Conservation (phyloP, 2,113 vertebrate genomes). For the Grammomys surdaster region DNA sequence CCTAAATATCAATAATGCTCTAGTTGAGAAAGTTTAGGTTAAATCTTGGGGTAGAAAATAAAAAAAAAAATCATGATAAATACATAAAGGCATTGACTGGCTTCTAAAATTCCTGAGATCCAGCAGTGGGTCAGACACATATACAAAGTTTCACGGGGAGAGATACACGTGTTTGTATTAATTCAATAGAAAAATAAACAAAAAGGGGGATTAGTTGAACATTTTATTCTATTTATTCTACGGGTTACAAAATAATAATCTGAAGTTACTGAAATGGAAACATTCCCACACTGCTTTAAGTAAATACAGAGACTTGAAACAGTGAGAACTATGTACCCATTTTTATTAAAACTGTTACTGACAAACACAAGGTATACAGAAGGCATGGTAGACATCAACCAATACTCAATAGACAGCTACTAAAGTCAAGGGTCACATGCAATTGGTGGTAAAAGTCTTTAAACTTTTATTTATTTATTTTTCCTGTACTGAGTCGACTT, state of each 20-base stretch:
- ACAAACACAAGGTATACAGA: neutral
- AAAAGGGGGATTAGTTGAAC: neutral
- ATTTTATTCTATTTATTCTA: slow-evolving; percentile 1
- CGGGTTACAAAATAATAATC: slow-evolving; percentile 36
- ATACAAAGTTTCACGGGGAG: neutral
- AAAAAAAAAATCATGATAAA: neutral
- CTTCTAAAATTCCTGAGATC: neutral
- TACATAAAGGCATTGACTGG: neutral
- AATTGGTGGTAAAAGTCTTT: neutral
- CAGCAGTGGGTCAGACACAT: neutral
- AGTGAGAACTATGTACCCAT: neutral
- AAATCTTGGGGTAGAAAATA: neutral
- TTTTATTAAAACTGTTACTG: neutral
- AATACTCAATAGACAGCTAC: neutral
- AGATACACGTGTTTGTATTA: neutral
- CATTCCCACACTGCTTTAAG: neutral
- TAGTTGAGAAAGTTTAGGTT: neutral
- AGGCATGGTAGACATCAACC: neutral
- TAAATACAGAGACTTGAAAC: neutral
- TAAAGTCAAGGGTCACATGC: neutral
- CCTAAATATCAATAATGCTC: neutral
- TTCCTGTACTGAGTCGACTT: neutral
- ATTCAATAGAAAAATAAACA: slow-evolving; percentile 31
- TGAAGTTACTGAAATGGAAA: slow-evolving; percentile 27
- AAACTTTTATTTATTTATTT: neutral